These are phyloP conservation scores for Helarctos malayanus DNA, from an alignment of 2,797 vertebrate species.

Conservation along the genomic window DNA sequence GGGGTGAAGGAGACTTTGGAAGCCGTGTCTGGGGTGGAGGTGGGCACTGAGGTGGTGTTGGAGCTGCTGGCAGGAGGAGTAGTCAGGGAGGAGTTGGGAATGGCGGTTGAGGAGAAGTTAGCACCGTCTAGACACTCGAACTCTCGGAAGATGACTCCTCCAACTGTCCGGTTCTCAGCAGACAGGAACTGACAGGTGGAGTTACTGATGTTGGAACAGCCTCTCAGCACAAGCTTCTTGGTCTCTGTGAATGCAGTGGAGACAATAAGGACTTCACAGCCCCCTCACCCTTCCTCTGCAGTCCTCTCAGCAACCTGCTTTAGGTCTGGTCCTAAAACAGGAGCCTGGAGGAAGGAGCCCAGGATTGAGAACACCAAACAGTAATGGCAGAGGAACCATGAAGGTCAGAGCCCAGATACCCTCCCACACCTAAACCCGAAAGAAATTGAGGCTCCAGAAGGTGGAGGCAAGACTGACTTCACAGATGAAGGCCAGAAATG, in stretches of 20 bases:
- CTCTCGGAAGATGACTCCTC: neutral
- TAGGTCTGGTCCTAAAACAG: neutral
- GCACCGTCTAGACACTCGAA: neutral
- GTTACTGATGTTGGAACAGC: constrained; percentile 25
- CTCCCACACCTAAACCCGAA: neutral
- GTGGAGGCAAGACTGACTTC: neutral
- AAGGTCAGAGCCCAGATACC: neutral
- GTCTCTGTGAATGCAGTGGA: neutral
- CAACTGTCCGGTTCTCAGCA: rapidly evolving
- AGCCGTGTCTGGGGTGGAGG: neutral
- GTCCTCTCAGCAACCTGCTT: neutral
- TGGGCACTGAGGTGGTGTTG: neutral
- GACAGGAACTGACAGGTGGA: constrained; percentile 15
- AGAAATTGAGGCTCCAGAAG: neutral
- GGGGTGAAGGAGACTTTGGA: neutral
- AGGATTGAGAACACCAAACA: neutral
- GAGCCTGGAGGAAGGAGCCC: neutral
- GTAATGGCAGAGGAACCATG: neutral
- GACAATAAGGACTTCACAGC: neutral
- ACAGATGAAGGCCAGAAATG: neutral
- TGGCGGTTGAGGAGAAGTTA: rapidly evolving
- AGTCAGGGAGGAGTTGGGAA: rapidly evolving
- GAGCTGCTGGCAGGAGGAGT: neutral
- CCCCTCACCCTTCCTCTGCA: rapidly evolving
- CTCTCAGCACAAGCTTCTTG: neutral